Percentiles rank a stretch among this genome's conserved stretches.
These are phyloP conservation scores for Parnassius mnemosyne DNA, from an alignment of 2,888 invertebrate genomes.

Conservation along the genomic window DNA sequence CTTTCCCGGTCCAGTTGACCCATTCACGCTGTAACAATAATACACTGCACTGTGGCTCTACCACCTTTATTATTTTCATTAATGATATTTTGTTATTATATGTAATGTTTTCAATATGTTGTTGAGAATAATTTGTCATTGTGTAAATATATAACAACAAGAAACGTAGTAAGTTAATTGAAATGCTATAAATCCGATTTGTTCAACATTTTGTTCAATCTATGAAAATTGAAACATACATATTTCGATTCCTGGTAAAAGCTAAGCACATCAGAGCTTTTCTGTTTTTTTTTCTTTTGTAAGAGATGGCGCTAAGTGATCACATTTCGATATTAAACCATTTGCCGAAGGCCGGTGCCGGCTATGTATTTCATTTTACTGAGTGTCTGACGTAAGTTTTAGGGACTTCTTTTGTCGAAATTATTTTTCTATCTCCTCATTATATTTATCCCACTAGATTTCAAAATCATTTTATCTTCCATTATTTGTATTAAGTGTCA, in stretches of 20 bases:
- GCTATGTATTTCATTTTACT: slow-evolving; percentile 80
- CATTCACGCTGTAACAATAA: no score
- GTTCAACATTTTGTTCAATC: slow-evolving; percentile 53
- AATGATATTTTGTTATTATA: no score
- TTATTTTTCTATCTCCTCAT: slow-evolving; percentile 75
- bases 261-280: slow-evolving; percentile 67
- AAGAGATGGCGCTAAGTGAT: slow-evolving; percentile 80
- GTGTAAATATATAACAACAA: no score
- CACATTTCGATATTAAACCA: slow-evolving; percentile 81
- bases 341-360: slow-evolving; percentile 77
- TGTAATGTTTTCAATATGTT: no score
- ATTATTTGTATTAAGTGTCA: slow-evolving; percentile 46
- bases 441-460: slow-evolving; percentile 29
- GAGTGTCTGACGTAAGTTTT: slow-evolving; percentile 78
- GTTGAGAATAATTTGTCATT: no score
- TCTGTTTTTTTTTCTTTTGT: slow-evolving; percentile 74
- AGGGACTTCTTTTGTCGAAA: slow-evolving; percentile 74
- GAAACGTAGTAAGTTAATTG: slow-evolving; percentile 50
- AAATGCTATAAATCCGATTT: slow-evolving; percentile 60
- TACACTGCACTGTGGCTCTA: no score
- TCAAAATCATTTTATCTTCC: no score
- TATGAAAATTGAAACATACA: slow-evolving; percentile 71
- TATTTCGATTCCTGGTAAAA: slow-evolving; percentile 73
- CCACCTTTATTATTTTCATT: no score
- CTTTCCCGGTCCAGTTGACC: no score